phyloP scores from a whole-genome alignment of 2,797 vertebrate species.

The Pangasius macronema region DNA sequence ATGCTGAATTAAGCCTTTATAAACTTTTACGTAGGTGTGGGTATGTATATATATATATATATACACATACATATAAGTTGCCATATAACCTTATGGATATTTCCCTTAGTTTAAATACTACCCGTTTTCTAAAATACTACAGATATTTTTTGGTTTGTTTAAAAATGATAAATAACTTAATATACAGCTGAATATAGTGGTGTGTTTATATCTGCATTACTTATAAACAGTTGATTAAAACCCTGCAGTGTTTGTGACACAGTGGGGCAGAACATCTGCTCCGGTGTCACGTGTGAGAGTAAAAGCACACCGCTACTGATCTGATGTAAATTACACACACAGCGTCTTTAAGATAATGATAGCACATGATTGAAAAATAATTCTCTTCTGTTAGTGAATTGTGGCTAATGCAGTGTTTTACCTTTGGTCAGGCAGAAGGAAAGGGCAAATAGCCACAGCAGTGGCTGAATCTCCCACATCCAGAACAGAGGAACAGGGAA shows the following conservation, averaged over 20 bases:
- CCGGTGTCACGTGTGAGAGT: neutral
- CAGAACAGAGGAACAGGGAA: slow-evolving; percentile 83
- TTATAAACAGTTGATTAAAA: slow-evolving; percentile 18
- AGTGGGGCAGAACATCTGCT: slow-evolving; percentile 7
- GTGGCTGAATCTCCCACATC: slow-evolving; percentile 90
- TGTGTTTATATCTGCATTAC: neutral
- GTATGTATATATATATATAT: no score
- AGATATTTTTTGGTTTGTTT: neutral
- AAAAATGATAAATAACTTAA: neutral
- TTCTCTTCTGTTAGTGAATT: neutral
- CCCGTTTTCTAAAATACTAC: neutral
- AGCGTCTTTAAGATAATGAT: neutral
- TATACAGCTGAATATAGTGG: neutral
- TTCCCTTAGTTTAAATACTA: neutral
- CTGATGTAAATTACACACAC: neutral
- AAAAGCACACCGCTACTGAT: neutral
- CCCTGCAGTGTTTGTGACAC: neutral
- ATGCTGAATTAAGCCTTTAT: neutral
- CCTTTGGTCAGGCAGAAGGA: slow-evolving; percentile 76
- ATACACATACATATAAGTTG: neutral
- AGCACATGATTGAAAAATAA: neutral
- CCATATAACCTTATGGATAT: neutral
- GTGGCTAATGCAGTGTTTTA: slow-evolving; percentile 57
- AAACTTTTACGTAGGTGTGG: no score
- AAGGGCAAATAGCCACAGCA: slow-evolving; percentile 81